Evolutionary conservation across 2,888 invertebrate species (phyloP).

Genomic region (Cryptosula pallasiana): DNA sequence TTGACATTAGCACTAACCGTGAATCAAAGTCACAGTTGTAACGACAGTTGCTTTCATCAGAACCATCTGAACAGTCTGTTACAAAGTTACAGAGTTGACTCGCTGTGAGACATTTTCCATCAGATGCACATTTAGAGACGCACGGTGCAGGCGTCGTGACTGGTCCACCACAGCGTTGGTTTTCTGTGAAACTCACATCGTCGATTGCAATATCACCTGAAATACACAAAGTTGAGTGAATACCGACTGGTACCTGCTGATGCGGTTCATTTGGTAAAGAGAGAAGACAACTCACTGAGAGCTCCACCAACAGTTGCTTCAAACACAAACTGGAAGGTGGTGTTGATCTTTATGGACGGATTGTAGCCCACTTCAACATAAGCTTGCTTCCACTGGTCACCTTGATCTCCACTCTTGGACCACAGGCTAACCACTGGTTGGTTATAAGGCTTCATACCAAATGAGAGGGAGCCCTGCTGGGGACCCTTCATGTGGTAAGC

Average conservation of each 20-base stretch:
- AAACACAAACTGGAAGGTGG: slow-evolving; percentile 18
- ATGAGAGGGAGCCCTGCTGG: slow-evolving; percentile 31
- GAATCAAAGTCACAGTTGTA: slow-evolving; percentile 29
- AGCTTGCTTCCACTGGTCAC: slow-evolving; percentile 39
- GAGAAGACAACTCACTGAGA: background rate
- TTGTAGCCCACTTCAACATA: slow-evolving; percentile 33
- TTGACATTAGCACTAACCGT: slow-evolving; percentile 20
- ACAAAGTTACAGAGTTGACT: slow-evolving; percentile 27
- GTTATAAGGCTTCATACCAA: slow-evolving; percentile 14
- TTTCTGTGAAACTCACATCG: slow-evolving; percentile 7
- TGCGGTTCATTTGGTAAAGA: background rate
- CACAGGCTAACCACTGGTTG: background rate
- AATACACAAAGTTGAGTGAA: background rate
- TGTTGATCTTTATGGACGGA: slow-evolving; percentile 24
- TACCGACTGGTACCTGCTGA: too few relatives aligned
- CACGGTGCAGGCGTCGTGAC: slow-evolving; percentile 23
- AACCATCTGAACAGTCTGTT: slow-evolving; percentile 27
- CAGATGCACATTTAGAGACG: slow-evolving; percentile 28
- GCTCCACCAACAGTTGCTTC: slow-evolving; percentile 9
- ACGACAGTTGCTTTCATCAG: slow-evolving; percentile 28
- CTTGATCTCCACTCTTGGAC: slow-evolving; percentile 37
- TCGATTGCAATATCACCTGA: slow-evolving; percentile 25
- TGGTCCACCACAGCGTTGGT: slow-evolving; percentile 16
- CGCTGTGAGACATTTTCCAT: slow-evolving; percentile 22
- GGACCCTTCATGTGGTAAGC: slow-evolving; percentile 44